phyloP scores from a whole-genome alignment of 2,113 vertebrate genomes.

The Cairina moschata region DNA sequence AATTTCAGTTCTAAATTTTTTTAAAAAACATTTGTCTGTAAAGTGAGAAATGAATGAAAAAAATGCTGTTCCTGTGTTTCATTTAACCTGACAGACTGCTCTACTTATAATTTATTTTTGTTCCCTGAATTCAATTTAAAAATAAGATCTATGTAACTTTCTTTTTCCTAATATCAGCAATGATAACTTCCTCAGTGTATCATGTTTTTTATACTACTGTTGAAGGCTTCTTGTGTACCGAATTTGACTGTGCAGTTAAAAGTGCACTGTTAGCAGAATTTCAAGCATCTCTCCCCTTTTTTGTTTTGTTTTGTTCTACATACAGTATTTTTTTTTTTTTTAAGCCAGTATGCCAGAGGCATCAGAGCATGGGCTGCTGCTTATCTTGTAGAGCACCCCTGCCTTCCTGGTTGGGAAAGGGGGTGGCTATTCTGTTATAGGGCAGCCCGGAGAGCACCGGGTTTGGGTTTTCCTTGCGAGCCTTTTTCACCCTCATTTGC shows the following conservation, averaged over 20 bases:
- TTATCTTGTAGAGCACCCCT: background rate
- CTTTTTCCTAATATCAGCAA: background rate
- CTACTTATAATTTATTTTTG: background rate
- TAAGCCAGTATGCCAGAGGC: background rate
- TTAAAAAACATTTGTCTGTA: background rate
- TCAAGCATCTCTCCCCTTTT: background rate
- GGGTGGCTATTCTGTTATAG: background rate
- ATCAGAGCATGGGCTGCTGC: background rate
- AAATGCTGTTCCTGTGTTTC: background rate
- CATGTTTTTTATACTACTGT: background rate
- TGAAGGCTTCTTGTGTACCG: background rate
- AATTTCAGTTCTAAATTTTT: background rate
- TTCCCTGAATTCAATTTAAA: background rate
- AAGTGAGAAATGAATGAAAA: background rate
- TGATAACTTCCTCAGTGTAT: background rate
- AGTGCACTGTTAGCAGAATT: conserved; percentile 20
- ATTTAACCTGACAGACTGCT: background rate
- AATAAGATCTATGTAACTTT: background rate
- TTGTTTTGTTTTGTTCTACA: background rate
- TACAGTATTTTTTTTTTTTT: background rate
- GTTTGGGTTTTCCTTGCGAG: background rate
- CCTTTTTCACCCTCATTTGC: fast-evolving
- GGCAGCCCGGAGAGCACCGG: background rate
- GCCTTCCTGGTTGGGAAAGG: background rate
- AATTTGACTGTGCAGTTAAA: background rate